phyloP scores from a whole-genome alignment of 64 coral and sea anemone genomes.

The Anthopleura sola region DNA sequence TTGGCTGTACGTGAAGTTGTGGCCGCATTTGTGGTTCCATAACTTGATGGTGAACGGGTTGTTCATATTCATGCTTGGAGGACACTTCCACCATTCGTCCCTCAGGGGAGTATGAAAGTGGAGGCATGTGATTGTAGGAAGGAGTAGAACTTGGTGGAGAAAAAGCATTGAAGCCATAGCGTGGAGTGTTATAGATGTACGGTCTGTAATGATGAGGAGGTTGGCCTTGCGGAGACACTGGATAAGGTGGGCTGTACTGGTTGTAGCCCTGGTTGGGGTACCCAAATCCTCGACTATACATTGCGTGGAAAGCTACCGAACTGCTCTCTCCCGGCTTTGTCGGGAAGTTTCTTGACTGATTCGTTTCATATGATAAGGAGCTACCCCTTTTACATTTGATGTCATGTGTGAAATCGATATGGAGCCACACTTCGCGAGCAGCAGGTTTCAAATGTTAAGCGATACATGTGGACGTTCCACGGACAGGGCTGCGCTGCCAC shows the following conservation, averaged over 20 bases:
- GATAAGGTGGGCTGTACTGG: conserved; percentile 43
- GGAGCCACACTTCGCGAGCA: not conserved
- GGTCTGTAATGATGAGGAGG: conserved; percentile 52
- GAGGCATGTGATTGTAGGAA: conserved; percentile 53
- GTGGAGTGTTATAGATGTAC: conserved; percentile 49
- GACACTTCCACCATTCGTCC: conserved; percentile 9
- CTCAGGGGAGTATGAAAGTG: conserved; percentile 30
- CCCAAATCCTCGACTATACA: conserved; percentile 48
- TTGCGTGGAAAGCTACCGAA: not conserved
- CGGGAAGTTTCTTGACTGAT: conserved; percentile 7
- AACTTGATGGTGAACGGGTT: conserved; percentile 30
- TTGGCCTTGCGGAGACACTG: conserved; percentile 30
- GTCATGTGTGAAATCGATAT: conserved; percentile 52
- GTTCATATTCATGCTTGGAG: conserved; percentile 38
- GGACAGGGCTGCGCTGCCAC: not conserved
- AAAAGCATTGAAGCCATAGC: conserved; percentile 48
- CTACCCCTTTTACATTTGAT: conserved; percentile 43
- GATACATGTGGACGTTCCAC: conserved; percentile 45
- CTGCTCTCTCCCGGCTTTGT: conserved; percentile 7
- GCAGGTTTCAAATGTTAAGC: conserved; percentile 21
- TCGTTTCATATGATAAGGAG: conserved; percentile 37
- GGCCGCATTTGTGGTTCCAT: conserved; percentile 7
- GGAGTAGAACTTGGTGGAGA: conserved; percentile 31
- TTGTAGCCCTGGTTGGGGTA: conserved; percentile 42
- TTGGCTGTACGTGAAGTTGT: conserved; percentile 7